Conservation (phyloP, 2,797 vertebrate species). For the Enteromius anoplus region DNA sequence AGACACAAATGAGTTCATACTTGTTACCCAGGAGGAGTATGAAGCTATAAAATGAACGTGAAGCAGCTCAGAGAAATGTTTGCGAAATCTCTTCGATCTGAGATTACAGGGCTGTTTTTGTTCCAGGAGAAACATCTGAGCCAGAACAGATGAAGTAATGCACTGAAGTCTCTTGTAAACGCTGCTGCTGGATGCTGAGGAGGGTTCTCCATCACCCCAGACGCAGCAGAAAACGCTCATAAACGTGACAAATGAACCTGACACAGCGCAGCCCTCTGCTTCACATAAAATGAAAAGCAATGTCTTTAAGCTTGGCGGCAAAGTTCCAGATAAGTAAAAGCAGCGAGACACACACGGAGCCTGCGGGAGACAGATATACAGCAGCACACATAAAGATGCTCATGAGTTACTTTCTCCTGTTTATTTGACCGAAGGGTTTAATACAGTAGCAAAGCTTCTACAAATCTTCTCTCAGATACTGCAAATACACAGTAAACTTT, state of each 20-base stretch:
- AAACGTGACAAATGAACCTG: slow-evolving; percentile 25
- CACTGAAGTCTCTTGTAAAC: not conserved
- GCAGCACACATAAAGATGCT: not conserved
- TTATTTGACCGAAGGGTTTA: not conserved
- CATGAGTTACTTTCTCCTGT: not conserved
- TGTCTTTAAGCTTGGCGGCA: not conserved
- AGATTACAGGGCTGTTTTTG: not conserved
- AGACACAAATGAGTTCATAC: not conserved
- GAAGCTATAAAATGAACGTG: not conserved
- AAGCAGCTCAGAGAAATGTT: not conserved
- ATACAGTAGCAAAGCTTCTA: not conserved
- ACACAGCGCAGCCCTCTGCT: not conserved
- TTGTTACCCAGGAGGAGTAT: not conserved
- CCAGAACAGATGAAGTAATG: not conserved
- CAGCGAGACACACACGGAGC: not conserved
- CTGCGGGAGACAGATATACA: not conserved
- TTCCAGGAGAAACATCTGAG: not conserved
- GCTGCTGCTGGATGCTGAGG: not conserved
- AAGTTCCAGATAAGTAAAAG: slow-evolving; percentile 17
- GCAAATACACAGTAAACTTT: not conserved
- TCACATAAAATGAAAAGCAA: slow-evolving; percentile 22
- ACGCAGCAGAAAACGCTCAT: not conserved
- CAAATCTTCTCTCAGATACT: not conserved
- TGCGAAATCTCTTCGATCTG: not conserved
- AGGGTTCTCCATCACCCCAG: slow-evolving; percentile 1